Percentiles rank a stretch among this genome's conserved stretches.
Evolutionary conservation across 2,797 vertebrate genomes (phyloP).

Genomic region (Coilia nasus): DNA sequence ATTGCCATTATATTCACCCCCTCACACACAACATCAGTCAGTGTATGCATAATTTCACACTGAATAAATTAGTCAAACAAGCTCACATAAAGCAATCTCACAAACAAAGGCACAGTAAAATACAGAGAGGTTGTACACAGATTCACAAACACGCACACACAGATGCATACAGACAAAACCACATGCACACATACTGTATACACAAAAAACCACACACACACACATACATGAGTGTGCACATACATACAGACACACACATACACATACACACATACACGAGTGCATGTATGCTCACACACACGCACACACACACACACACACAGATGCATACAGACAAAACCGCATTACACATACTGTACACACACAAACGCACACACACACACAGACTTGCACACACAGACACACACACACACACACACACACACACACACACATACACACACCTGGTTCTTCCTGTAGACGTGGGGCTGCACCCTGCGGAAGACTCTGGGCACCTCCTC

Average conservation of each 20-base stretch:
- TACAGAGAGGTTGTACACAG: too few species aligned
- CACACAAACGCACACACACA: neutral
- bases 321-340: neutral
- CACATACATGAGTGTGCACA: neutral
- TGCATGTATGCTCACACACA: too few species aligned
- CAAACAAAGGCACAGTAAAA: too few species aligned
- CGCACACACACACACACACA: neutral
- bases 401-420: neutral
- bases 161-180: neutral
- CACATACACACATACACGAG: neutral
- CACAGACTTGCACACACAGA: neutral
- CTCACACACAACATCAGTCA: neutral
- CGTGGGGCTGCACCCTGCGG: conserved; percentile 71
- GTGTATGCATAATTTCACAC: neutral
- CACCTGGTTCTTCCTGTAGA: conserved; percentile 89
- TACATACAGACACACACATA: neutral
- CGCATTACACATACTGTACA: too few species aligned
- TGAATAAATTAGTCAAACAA: neutral
- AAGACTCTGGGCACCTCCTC: conserved; percentile 80
- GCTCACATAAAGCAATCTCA: neutral
- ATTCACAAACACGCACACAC: neutral
- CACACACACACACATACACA: conserved; percentile 23
- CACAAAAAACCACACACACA: neutral
- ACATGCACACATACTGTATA: too few species aligned
- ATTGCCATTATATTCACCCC: neutral